These are phyloP conservation scores for Lophura nycthemera DNA, from an alignment of 2,113 vertebrate species.

Conservation along the genomic window DNA sequence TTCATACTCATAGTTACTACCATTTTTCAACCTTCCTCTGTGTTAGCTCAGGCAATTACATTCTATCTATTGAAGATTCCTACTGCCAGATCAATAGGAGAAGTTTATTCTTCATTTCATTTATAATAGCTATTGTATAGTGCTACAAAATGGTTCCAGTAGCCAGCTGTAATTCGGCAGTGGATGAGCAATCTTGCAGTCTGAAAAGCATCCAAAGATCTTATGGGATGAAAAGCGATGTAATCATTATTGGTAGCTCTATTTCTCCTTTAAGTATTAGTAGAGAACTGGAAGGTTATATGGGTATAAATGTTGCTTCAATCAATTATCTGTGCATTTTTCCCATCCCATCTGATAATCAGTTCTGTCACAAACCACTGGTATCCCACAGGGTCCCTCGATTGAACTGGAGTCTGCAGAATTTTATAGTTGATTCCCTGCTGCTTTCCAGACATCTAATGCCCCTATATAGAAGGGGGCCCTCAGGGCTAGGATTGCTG, in stretches of 20 bases:
- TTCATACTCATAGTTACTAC: neutral
- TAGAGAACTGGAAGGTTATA: conserved; percentile 25
- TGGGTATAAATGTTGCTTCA: conserved; percentile 2
- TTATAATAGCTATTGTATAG: conserved; percentile 17
- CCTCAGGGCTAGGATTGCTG: neutral
- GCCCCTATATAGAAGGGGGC: neutral
- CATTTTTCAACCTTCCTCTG: neutral
- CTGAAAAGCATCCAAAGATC: conserved; percentile 27
- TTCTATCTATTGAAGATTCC: conserved; percentile 13
- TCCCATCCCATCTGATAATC: neutral
- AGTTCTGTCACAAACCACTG: neutral
- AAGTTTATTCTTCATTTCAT: conserved; percentile 63
- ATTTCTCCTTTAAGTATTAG: conserved; percentile 46
- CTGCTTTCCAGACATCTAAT: neutral
- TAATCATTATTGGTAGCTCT: conserved; percentile 18
- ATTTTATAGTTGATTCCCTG: neutral
- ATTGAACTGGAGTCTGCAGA: neutral
- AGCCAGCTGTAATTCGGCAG: neutral
- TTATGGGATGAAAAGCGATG: conserved; percentile 22
- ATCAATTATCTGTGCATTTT: conserved; percentile 36
- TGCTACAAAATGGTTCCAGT: conserved; percentile 6
- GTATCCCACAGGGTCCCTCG: neutral
- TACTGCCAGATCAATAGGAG: conserved; percentile 45
- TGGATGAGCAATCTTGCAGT: conserved; percentile 7
- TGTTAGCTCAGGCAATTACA: neutral